Evolutionary conservation across 2,113 vertebrate genomes (phyloP).

Genomic region (Cyanoramphus novaezelandiae): DNA sequence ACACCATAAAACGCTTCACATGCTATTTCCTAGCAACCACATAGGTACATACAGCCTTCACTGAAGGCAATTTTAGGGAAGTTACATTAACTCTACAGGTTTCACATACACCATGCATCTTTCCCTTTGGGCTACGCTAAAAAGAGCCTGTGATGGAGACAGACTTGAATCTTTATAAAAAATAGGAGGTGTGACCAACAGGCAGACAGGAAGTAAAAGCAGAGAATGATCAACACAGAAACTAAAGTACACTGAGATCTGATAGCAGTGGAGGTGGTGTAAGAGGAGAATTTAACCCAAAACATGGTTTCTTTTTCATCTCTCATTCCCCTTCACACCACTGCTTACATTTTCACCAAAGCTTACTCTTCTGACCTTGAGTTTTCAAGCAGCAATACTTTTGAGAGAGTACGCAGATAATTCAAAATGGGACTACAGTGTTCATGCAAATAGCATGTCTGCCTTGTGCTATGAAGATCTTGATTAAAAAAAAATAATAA

Average conservation of each 20-base stretch:
- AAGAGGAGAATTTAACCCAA: background rate
- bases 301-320: background rate
- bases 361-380: background rate
- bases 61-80: background rate
- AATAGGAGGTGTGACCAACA: background rate
- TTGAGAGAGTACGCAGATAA: background rate
- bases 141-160: background rate
- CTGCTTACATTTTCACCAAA: background rate
- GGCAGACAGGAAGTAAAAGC: background rate
- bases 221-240: background rate
- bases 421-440: background rate
- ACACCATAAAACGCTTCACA: constrained; percentile 32
- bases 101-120: background rate
- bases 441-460: background rate
- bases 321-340: background rate
- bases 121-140: background rate
- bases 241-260: background rate
- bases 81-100: background rate
- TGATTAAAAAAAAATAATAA: background rate
- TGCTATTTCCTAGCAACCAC: constrained; percentile 68
- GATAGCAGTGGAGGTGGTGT: background rate
- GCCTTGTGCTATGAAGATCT: background rate
- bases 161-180: background rate
- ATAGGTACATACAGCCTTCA: background rate
- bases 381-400: background rate